Evolutionary conservation across 2,888 invertebrate species (phyloP), one percentile per base, ranked within the genome.

Genomic region (Cataglyphis albicans): DNA sequence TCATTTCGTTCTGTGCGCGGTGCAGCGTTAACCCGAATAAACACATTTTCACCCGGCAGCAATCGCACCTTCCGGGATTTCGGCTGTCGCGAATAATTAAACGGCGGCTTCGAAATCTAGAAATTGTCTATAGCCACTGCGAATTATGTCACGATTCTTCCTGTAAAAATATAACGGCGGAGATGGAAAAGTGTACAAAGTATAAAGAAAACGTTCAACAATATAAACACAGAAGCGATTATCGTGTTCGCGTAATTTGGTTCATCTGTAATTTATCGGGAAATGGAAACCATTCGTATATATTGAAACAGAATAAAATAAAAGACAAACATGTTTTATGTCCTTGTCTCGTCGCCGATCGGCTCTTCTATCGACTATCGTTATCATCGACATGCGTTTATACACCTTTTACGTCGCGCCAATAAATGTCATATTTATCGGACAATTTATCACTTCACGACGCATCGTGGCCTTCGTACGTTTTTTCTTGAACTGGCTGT

Each of bases 1-100:
- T 93, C 92, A 93, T 93, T 93, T 93, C 90, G 92, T 91, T 93
- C 89, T 84, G 44, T 63, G 72, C 83, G 70, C 82, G 86, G 74
- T 83, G 67, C 84, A 83, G 88, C 85, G 86, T 86, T 89, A 88
- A 89, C 88, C 81, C 85, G 85, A 89, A 89, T 89, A 89, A 89
- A 89, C 88, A 88, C 89, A 89, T 89, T 89, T 89, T 89, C 89
- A 83, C 83, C 87, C 86, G 82, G 81, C 84, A 52, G 84, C 87
- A 68, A 84, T 89, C 90, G 90, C 89, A 89, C 89, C 89, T 89
- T 86, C 86, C 88, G 90, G 87, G 87, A 89, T 89, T 89, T 88
- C 70, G 82, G 83, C 86, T 83, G 81, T 84, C 74, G 81, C 88
- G 87, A 86, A 86, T 88, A 89, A 89, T 88, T 90, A 87, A 89